phyloP scores from a whole-genome alignment of 23 tunicate species.

The Clavelina lepadiformis region DNA sequence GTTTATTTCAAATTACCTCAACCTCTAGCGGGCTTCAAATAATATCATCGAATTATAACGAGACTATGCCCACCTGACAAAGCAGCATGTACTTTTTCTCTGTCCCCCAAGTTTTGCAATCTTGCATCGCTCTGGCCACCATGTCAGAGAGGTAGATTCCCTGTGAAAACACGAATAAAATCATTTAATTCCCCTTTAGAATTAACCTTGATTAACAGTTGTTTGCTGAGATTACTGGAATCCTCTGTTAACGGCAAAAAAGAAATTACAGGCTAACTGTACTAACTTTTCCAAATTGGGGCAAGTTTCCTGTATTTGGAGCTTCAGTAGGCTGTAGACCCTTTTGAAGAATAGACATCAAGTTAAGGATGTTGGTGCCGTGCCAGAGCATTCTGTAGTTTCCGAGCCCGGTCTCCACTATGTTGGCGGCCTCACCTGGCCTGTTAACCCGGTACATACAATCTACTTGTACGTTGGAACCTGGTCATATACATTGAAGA shows the following conservation, averaged over 20 bases:
- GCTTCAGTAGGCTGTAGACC: slow-evolving; percentile 85
- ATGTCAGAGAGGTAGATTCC: slow-evolving; percentile 84
- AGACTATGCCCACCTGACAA: slow-evolving; percentile 43
- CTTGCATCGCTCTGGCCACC: slow-evolving; percentile 66
- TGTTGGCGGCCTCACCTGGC: slow-evolving; percentile 54
- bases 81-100: slow-evolving; percentile 84
- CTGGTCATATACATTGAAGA: too few relatives aligned
- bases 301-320: slow-evolving; percentile 43
- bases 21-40: neutral
- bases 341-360: slow-evolving; percentile 77
- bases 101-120: slow-evolving; percentile 78
- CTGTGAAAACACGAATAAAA: slow-evolving; percentile 15
- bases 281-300: slow-evolving; percentile 70
- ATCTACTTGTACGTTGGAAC: slow-evolving; percentile 33
- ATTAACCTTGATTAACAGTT: too few relatives aligned
- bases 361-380: slow-evolving; percentile 85
- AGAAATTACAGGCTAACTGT: too few relatives aligned
- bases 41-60: neutral
- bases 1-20: neutral
- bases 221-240: too few relatives aligned
- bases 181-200: neutral
- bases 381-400: slow-evolving; percentile 89
- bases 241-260: too few relatives aligned
- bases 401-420: slow-evolving; percentile 59
- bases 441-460: slow-evolving; percentile 77